Conservation (phyloP, 2,797 vertebrate genomes). For the Echeneis naucrates region DNA sequence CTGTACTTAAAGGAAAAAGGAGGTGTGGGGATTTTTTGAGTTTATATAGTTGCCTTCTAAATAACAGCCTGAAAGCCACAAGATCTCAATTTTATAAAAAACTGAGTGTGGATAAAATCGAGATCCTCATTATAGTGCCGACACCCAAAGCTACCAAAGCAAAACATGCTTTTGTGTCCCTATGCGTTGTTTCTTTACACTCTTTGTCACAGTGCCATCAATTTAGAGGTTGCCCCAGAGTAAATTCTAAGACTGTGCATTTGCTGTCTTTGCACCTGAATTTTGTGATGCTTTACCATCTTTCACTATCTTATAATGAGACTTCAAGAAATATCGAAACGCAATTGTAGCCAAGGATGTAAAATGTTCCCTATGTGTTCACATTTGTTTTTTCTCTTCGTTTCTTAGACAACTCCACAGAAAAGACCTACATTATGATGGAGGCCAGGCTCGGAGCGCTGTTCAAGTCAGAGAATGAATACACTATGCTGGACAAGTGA, state of each 20-base stretch:
- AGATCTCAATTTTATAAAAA: background rate
- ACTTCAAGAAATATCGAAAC: too few species aligned
- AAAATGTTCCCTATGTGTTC: background rate
- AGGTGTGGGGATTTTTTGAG: background rate
- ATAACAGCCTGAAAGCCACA: background rate
- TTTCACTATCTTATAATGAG: too few species aligned
- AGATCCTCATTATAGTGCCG: background rate
- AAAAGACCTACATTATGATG: slow-evolving; percentile 93
- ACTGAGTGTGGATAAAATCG: background rate
- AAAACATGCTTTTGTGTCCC: background rate
- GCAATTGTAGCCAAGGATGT: background rate
- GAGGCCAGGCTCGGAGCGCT: slow-evolving; percentile 93
- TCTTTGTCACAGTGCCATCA: too few species aligned
- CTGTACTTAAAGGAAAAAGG: background rate
- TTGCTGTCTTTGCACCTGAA: too few species aligned
- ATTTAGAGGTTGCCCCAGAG: background rate
- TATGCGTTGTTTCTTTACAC: background rate
- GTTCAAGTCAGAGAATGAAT: slow-evolving; percentile 93
- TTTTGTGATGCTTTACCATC: too few species aligned
- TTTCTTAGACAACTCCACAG: slow-evolving; percentile 86
- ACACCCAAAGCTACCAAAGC: background rate
- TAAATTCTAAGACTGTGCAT: background rate
- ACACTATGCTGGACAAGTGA: slow-evolving; percentile 93
- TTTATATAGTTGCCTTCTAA: background rate
- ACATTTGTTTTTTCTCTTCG: background rate